Conservation (phyloP, 1,140 invertebrate species). For the Radopholus similis region DNA sequence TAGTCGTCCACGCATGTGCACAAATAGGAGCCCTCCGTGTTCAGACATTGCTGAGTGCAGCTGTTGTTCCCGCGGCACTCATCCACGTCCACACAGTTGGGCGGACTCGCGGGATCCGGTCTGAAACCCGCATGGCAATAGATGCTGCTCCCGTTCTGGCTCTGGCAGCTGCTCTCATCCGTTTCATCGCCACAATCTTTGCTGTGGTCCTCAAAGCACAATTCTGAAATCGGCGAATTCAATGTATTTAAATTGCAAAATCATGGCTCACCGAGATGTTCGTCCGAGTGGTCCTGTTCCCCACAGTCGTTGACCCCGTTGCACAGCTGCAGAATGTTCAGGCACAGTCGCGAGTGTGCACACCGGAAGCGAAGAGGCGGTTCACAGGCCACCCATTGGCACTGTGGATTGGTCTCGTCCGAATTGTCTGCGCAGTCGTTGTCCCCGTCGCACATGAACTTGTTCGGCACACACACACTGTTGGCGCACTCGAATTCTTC, state of each 20-base stretch:
- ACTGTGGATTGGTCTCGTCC: slow-evolving; percentile 55
- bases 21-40: slow-evolving; percentile 87
- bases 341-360: slow-evolving; percentile 51
- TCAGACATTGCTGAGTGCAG: slow-evolving; percentile 90
- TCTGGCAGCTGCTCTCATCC: slow-evolving; percentile 73
- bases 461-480: slow-evolving; percentile 52
- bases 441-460: slow-evolving; percentile 54
- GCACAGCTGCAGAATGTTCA: slow-evolving; percentile 55
- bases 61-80: slow-evolving; percentile 88
- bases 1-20: slow-evolving; percentile 93
- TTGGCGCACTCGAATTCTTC: slow-evolving; percentile 58
- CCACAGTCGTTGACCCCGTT: slow-evolving; percentile 58
- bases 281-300: slow-evolving; percentile 51
- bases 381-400: slow-evolving; percentile 49
- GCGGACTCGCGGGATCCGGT: slow-evolving; percentile 51
- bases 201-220: no score
- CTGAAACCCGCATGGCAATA: slow-evolving; percentile 57
- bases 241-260: not conserved
- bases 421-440: slow-evolving; percentile 57
- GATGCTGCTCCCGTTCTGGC: slow-evolving; percentile 57
- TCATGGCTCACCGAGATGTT: slow-evolving; percentile 29
- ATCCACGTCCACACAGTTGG: slow-evolving; percentile 72
- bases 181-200: slow-evolving; percentile 88
- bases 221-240: no score
- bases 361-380: slow-evolving; percentile 57